Evolutionary conservation across 2,113 vertebrate genomes (phyloP), one percentile per base, ranked within the genome.

Genomic region (Zingel zingel): DNA sequence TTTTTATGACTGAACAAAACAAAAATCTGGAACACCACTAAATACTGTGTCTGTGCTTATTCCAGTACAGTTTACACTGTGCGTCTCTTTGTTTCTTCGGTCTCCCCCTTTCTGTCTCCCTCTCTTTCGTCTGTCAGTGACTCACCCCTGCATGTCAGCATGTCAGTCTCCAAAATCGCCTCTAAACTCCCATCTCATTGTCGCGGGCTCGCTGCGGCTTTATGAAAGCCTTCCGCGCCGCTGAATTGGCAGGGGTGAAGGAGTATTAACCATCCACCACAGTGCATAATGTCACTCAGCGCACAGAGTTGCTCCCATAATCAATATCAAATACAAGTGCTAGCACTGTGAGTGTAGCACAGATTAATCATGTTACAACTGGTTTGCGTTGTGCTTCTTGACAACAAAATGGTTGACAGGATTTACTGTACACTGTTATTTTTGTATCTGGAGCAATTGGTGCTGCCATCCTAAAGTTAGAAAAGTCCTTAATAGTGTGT

Each of bases 181-280:
- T 77, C 77, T 79, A 82, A 84, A 84, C n/a, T 87, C 77, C 79
- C 21, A 39, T 50, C 83, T 83, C 68, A 67, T 84, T 88, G 80
- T 88, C n/a, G 30, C 71, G n/a, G 68, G 53, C 43, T 79, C 15
- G 23, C 83, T 1, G 64, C 30, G n/a, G 86, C 82, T 84, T 79
- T 79, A 58, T 66, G 74, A 83, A 89, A 89, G 77, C 87, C 80
- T 59, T 84, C 69, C 10, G 43, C 65, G 65, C 62, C 0, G n/a
- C 83, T 83, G 58, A 75, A 84, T 81, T 72, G 70, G 73, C 80
- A 77, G 79, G 79, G 58, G 50, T 36, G 65, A 88, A 74, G 63
- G 72, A 72, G 86, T 21, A 67, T 88, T 85, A 88, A 65, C 79
- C 87, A 72, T 71, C 77, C 74, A 54, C 58, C 70, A 18, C 62